Evolutionary conservation across 1,140 invertebrate species (phyloP).

Genomic region (Lithobius niger): DNA sequence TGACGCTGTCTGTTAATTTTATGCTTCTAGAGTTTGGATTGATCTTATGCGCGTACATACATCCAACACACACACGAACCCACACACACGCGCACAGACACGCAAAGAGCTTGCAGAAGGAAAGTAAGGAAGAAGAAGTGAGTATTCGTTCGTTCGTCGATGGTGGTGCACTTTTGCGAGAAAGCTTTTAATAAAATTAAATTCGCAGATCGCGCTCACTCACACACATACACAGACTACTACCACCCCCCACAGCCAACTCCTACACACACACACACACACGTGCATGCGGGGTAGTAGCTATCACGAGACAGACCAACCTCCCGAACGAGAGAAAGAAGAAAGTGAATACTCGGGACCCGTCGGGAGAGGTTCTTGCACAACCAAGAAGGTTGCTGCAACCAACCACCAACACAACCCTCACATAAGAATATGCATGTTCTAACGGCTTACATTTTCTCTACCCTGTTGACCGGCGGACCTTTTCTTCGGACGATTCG

Average conservation of each 20-base stretch:
- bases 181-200: slow-evolving; percentile 10
- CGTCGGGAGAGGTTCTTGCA: background rate
- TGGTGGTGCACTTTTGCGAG: background rate
- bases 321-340: background rate
- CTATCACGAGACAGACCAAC: background rate
- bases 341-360: background rate
- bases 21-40: background rate
- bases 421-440: too few relatives aligned
- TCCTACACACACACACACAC: background rate
- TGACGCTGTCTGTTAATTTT: slow-evolving; percentile 8
- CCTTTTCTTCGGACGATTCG: too few relatives aligned
- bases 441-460: too few relatives aligned
- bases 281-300: background rate
- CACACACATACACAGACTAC: background rate
- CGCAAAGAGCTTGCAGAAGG: too few relatives aligned
- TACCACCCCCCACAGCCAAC: background rate
- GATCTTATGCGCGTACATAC: background rate
- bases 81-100: too few relatives aligned
- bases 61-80: too few relatives aligned
- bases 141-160: too few relatives aligned
- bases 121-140: too few relatives aligned
- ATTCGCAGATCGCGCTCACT: background rate
- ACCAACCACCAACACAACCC: too few relatives aligned
- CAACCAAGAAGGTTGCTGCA: too few relatives aligned
- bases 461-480: too few relatives aligned